These are phyloP conservation scores for Kryptolebias marmoratus DNA, from an alignment of 2,113 vertebrate species.

Conservation along the genomic window DNA sequence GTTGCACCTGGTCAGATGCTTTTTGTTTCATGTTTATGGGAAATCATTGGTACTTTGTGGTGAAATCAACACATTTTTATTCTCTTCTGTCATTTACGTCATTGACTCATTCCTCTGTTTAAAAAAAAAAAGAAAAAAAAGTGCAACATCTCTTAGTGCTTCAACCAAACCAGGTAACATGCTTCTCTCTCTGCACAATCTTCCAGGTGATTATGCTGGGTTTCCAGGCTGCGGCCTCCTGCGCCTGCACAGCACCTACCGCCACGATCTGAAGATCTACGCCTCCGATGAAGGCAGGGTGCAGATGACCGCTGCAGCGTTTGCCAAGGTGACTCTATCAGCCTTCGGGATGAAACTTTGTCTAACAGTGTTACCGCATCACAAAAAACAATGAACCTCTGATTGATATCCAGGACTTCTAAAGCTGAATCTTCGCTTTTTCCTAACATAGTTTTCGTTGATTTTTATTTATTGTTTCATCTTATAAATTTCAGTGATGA, in stretches of 20 bases:
- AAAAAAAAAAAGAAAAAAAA: not conserved
- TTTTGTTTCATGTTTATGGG: constrained; percentile 5
- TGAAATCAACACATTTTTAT: constrained; percentile 32
- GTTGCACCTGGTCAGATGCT: constrained; percentile 23
- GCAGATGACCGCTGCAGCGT: constrained; percentile 98
- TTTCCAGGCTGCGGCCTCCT: constrained; percentile 98
- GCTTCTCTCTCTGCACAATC: not conserved
- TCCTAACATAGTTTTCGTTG: too few relatives aligned
- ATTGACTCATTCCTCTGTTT: not conserved
- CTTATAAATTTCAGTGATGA: too few relatives aligned
- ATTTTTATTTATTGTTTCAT: too few relatives aligned
- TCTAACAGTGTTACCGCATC: too few relatives aligned
- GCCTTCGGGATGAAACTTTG: too few relatives aligned
- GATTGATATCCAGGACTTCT: too few relatives aligned
- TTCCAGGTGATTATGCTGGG: constrained; percentile 93
- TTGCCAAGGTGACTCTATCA: constrained; percentile 87
- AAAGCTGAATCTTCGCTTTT: too few relatives aligned
- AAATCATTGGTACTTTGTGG: constrained; percentile 28
- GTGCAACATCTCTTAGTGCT: not conserved
- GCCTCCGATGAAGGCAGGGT: constrained; percentile 97
- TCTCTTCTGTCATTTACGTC: constrained; percentile 6
- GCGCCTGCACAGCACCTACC: constrained; percentile 95
- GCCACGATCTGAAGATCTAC: constrained; percentile 98
- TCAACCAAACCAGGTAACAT: not conserved
- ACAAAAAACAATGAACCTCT: too few relatives aligned